These are phyloP conservation scores for Pseudopodoces humilis DNA, from an alignment of 2,113 vertebrate genomes.

Conservation along the genomic window DNA sequence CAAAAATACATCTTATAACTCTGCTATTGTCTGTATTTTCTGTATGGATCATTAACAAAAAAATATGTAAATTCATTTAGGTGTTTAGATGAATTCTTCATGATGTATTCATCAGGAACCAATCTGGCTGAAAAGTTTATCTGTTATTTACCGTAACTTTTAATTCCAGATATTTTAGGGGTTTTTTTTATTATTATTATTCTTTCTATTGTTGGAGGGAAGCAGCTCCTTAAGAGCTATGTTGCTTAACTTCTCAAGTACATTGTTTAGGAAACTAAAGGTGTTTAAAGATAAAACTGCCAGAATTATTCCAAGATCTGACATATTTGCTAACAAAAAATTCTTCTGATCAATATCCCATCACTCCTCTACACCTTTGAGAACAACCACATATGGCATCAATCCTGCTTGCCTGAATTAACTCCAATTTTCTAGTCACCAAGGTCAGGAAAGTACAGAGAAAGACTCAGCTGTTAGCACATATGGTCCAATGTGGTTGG, in stretches of 20 bases:
- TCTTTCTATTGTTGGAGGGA: background rate
- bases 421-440: slow-evolving; percentile 65
- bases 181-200: background rate
- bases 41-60: background rate
- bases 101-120: background rate
- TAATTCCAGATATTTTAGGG: background rate
- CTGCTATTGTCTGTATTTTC: background rate
- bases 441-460: slow-evolving; percentile 62
- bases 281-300: slow-evolving; percentile 48
- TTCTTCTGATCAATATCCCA: slow-evolving; percentile 34
- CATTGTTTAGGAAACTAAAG: slow-evolving; percentile 13
- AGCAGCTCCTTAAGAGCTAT: background rate
- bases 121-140: background rate
- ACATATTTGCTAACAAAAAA: slow-evolving; percentile 57
- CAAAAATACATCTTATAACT: background rate
- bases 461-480: slow-evolving; percentile 66
- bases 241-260: slow-evolving; percentile 34
- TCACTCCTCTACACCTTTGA: slow-evolving; percentile 26
- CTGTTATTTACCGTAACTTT: background rate
- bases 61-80: background rate
- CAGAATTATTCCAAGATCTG: slow-evolving; percentile 53
- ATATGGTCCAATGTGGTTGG: slow-evolving; percentile 61
- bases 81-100: background rate
- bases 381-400: slow-evolving; percentile 60
- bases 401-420: slow-evolving; percentile 69